phyloP scores from a whole-genome alignment of 2,888 invertebrate species.

The Acronicta leporina region DNA sequence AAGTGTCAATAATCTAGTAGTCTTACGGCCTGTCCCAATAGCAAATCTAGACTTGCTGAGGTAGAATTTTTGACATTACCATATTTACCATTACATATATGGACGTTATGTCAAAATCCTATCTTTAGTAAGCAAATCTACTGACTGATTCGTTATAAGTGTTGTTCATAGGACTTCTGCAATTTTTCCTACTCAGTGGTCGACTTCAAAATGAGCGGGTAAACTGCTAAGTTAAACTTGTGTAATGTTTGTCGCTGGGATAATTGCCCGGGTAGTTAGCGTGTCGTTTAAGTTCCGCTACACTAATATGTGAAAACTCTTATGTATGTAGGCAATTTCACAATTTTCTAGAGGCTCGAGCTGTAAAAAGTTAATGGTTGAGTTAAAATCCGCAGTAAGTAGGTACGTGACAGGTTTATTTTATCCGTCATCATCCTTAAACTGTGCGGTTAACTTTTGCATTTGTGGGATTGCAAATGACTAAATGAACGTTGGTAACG shows the following conservation, averaged over 20 bases:
- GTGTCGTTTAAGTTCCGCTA: conserved; percentile 45
- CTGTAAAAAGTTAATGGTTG: conserved; percentile 16
- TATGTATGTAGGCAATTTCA: conserved; percentile 27
- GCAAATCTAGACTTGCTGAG: too few species aligned
- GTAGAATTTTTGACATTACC: too few species aligned
- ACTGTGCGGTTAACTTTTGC: conserved; percentile 37
- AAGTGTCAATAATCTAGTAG: too few species aligned
- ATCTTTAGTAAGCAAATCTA: too few species aligned
- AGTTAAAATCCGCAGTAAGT: conserved; percentile 13
- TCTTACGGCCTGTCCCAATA: too few species aligned
- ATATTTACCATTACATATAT: too few species aligned
- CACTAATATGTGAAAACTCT: conserved; percentile 47
- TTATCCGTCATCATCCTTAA: conserved; percentile 35
- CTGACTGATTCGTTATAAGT: too few species aligned
- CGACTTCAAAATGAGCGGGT: conserved; percentile 33
- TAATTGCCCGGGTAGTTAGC: conserved; percentile 36
- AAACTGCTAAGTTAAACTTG: conserved; percentile 36
- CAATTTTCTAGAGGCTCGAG: conserved; percentile 30
- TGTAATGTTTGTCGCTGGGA: conserved; percentile 50
- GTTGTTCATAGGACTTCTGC: conserved; percentile 14
- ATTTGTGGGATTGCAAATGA: too few species aligned
- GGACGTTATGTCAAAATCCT: too few species aligned
- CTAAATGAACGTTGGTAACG: too few species aligned
- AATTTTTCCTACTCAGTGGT: background rate
- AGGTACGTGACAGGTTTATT: conserved; percentile 16